Conservation (phyloP, 2,888 invertebrate genomes). For the Hylaea fasciaria region DNA sequence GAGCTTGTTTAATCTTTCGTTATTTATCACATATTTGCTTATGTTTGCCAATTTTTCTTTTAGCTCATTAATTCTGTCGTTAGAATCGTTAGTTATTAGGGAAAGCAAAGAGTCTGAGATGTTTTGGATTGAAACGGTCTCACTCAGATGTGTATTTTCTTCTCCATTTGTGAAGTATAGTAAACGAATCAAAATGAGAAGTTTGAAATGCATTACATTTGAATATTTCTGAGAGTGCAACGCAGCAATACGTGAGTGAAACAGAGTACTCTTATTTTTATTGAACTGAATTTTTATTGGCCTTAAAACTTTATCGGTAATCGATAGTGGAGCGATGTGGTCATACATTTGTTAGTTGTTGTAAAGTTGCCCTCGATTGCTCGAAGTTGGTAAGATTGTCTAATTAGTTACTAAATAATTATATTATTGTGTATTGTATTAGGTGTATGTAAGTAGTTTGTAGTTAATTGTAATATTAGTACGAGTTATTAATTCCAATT, state of each 20-base stretch:
- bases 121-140: slow-evolving; percentile 25
- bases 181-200: slow-evolving; percentile 17
- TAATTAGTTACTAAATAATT: too few species aligned
- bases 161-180: slow-evolving; percentile 26
- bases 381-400: too few species aligned
- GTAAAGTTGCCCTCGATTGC: too few species aligned
- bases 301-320: slow-evolving; percentile 39
- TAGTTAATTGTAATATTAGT: too few species aligned
- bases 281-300: slow-evolving; percentile 38
- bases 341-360: slow-evolving; percentile 27
- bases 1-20: slow-evolving; percentile 52
- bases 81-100: slow-evolving; percentile 27
- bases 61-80: slow-evolving; percentile 57
- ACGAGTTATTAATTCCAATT: too few species aligned
- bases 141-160: slow-evolving; percentile 19
- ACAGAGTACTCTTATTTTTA: slow-evolving; percentile 22
- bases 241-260: neutral
- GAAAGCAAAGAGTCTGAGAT: slow-evolving; percentile 30
- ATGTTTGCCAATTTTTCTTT: slow-evolving; percentile 63
- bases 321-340: slow-evolving; percentile 25
- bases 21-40: slow-evolving; percentile 59
- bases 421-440: too few species aligned
- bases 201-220: slow-evolving; percentile 33
- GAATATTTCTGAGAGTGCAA: slow-evolving; percentile 7
- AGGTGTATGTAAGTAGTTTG: too few species aligned